Evolutionary conservation across 2,888 invertebrate genomes (phyloP), one percentile per base, ranked within the genome.

Genomic region (Chromoteleia sp.): DNA sequence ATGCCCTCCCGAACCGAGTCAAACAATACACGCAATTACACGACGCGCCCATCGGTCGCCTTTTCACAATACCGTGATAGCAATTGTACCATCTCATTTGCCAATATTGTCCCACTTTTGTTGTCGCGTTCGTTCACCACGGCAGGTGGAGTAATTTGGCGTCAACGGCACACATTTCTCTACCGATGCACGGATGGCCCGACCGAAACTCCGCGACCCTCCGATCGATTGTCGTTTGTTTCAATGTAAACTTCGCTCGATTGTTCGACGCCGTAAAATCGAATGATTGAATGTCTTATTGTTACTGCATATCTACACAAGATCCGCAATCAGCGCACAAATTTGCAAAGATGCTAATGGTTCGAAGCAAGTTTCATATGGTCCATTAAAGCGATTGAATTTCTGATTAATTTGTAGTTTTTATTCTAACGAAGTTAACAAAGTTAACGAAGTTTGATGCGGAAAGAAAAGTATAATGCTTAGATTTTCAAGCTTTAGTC

Each of bases 21-120:
- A 90, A 90, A 91, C 91, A 91, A 91, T 91, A 89, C 89, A 84
- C 86, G 90, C 90, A 91, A 91, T 91, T 90, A 91, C 90, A 89
- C 84, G 85, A 73, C 85, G 85, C 85, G 86, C 84, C 88, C 85
- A 83, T 84, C 85, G 82, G 81, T 83, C 86, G 88, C 87, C 86
- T 89, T 85, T 84, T 88, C 83, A 90, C 89, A 90, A 90, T 89
- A 84, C 86, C 82, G 25, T 82, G 83, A 65, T 85, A 78, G 85
- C 87, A 88, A 90, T 90, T 90, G 88, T 86, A 89, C 87, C 89
- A 87, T 89, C 89, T 91, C 90, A 90, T 90, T 91, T 90, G 89
- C 88, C 89, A 89, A 90, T 89, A 90, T 90, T 91, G 90, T 91
- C 87, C 89, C 86, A 91, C 88, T 91, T 89, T 89, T 90, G 88